phyloP scores from a whole-genome alignment of 2,113 vertebrate genomes.

The Turdus rufiventris region DNA sequence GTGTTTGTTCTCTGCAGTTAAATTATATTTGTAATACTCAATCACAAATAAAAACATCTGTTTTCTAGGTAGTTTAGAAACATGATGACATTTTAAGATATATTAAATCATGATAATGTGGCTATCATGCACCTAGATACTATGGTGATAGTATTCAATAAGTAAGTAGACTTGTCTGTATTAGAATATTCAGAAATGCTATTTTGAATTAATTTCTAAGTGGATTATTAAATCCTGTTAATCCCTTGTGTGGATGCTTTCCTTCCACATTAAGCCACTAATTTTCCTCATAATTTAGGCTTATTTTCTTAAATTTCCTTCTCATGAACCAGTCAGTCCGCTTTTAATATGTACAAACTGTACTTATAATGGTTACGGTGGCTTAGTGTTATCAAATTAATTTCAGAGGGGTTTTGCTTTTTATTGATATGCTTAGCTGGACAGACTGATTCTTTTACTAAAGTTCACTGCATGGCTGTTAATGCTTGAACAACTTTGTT shows the following conservation, averaged over 20 bases:
- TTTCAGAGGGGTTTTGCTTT: background rate
- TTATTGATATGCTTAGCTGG: background rate
- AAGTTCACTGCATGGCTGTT: background rate
- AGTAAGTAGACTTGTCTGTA: background rate
- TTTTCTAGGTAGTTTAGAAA: background rate
- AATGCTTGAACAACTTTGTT: background rate
- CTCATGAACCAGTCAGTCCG: background rate
- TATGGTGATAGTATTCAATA: background rate
- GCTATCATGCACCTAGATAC: background rate
- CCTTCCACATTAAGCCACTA: constrained; percentile 7
- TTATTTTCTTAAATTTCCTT: background rate
- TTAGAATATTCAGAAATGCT: background rate
- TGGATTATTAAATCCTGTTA: background rate
- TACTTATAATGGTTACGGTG: background rate
- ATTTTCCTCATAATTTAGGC: background rate
- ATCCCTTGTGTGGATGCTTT: background rate
- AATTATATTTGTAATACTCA: background rate
- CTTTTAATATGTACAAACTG: background rate
- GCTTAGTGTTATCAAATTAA: constrained; percentile 3
- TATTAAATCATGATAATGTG: background rate
- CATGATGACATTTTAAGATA: background rate
- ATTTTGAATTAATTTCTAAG: constrained; percentile 20
- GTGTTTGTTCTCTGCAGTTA: background rate
- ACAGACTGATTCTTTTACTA: background rate
- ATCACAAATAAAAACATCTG: background rate